Percentiles rank a stretch among this genome's conserved stretches.
Evolutionary conservation across 2,113 vertebrate genomes (phyloP).

Genomic region (Lamprotornis superbus): DNA sequence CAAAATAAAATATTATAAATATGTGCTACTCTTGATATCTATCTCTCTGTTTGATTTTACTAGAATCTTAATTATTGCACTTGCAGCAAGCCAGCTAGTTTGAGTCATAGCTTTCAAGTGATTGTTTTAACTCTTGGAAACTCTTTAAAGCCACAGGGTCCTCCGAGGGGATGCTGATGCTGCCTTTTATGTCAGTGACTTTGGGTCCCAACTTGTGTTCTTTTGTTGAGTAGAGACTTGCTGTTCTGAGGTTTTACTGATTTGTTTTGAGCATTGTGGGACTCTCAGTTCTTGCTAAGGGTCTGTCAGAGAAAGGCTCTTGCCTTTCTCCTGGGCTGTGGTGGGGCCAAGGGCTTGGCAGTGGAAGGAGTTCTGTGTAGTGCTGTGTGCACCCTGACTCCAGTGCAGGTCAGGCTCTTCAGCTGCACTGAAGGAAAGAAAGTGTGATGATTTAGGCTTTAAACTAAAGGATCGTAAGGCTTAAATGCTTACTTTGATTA

Average conservation of each 20-base stretch:
- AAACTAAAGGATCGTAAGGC: not conserved
- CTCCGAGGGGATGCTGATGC: not conserved
- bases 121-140: not conserved
- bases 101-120: conserved; percentile 9
- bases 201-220: not conserved
- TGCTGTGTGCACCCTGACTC: rapidly evolving
- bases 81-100: not conserved
- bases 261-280: not conserved
- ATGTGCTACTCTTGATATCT: not conserved
- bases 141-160: not conserved
- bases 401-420: not conserved
- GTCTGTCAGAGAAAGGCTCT: not conserved
- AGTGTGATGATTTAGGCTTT: not conserved
- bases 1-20: not conserved
- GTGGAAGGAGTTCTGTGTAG: not conserved
- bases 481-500: not conserved
- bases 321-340: not conserved
- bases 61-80: not conserved
- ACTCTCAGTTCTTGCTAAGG: not conserved
- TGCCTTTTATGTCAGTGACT: not conserved
- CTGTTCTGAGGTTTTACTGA: not conserved
- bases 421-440: not conserved
- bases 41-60: not conserved
- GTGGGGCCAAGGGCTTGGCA: not conserved
- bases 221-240: not conserved